phyloP scores from a whole-genome alignment of 2,113 vertebrate species.

The Phylloscopus whistleri region DNA sequence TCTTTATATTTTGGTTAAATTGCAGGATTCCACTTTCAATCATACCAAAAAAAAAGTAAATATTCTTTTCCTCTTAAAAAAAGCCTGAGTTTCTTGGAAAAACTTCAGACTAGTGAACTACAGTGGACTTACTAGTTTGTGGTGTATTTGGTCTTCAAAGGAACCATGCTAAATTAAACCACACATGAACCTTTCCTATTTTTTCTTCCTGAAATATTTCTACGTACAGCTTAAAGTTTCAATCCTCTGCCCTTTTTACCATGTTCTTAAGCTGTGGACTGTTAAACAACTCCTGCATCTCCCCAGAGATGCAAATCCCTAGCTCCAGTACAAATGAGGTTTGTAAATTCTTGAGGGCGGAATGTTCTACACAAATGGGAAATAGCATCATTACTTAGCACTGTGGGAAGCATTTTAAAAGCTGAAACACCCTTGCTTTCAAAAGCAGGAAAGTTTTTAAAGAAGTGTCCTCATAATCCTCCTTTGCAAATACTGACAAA shows the following conservation, averaged over 20 bases:
- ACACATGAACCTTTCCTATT: neutral
- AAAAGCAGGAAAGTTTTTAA: neutral
- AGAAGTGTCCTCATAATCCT: neutral
- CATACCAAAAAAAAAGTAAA: neutral
- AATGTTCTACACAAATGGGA: constrained; percentile 6
- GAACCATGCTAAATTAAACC: neutral
- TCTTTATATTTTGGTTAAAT: neutral
- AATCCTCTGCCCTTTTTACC: neutral
- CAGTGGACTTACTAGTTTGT: neutral
- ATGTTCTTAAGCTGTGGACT: neutral
- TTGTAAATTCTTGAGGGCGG: neutral
- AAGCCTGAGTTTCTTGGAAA: neutral
- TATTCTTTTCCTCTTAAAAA: neutral
- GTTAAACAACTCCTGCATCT: neutral
- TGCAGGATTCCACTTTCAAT: neutral
- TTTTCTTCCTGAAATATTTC: neutral
- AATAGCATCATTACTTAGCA: constrained; percentile 2
- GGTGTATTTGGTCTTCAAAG: neutral
- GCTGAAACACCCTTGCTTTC: neutral
- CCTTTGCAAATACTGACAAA: neutral
- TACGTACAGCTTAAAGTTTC: neutral
- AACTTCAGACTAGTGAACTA: neutral
- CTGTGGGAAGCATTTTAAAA: constrained; percentile 16
- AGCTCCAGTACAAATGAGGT: neutral
- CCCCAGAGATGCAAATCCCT: neutral